Percentiles rank a stretch among this genome's conserved stretches.
Evolutionary conservation across 2,113 vertebrate genomes (phyloP).

Genomic region (Oxyura jamaicensis): DNA sequence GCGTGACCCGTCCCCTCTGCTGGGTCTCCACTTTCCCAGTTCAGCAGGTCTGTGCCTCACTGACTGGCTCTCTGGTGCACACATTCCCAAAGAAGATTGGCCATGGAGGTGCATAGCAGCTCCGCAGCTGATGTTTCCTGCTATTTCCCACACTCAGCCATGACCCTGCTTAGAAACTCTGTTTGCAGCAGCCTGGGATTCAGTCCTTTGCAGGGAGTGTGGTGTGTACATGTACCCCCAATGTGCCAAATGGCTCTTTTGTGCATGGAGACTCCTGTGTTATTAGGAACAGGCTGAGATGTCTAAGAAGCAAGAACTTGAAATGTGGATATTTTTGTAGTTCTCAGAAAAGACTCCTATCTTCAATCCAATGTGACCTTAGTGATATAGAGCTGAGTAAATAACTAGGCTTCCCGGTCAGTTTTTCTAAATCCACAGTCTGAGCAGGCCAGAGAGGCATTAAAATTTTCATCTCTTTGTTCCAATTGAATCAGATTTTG

Average conservation of each 20-base stretch:
- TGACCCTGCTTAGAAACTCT: not conserved
- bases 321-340: not conserved
- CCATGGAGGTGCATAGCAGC: not conserved
- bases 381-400: not conserved
- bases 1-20: accelerated
- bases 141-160: not conserved
- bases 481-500: not conserved
- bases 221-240: accelerated
- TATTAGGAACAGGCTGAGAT: not conserved
- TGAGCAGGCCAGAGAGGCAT: not conserved
- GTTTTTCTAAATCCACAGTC: not conserved
- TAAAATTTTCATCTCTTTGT: not conserved
- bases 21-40: not conserved
- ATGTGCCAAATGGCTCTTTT: not conserved
- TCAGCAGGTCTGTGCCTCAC: not conserved
- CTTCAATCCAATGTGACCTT: not conserved
- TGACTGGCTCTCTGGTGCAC: not conserved
- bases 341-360: not conserved
- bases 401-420: not conserved
- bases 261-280: not conserved
- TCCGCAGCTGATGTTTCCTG: not conserved
- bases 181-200: not conserved
- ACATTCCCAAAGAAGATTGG: not conserved
- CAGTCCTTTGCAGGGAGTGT: accelerated
- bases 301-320: not conserved